Evolutionary conservation across 2,113 vertebrate species (phyloP), one percentile per base, ranked within the genome.

Genomic region (Microtus montanus): DNA sequence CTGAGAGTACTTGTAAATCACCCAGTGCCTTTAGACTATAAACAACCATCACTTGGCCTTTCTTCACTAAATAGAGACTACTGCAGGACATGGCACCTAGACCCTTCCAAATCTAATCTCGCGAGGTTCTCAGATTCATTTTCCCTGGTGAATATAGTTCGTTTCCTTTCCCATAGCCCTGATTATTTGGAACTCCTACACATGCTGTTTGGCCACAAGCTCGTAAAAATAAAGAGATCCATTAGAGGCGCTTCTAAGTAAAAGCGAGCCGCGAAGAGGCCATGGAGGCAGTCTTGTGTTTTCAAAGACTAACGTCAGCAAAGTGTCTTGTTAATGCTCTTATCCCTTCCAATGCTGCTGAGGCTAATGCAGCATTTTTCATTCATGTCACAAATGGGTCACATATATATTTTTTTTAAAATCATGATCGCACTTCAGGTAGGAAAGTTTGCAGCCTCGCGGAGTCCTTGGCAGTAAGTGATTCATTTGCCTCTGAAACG

Each of bases 401-500:
- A 90, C 85, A 88, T 61, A 35, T 93, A 11, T 49, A 84, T 58
- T 84, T 79, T 58, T 22, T 58, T 80, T 5, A 89, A 85, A 75
- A 75, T 79, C 94, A 91, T 0, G 15, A 70, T 79, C 95, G 80
- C 33, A 84, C 70, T 94, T 90, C 49, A 89, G 63, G 74, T 95
- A 91, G 44, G 47, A 28, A 89, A 15, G 44, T 83, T 86, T 90
- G 30, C 4, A 79, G 87, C 41, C 79, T 77, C 26, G 33, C 66
- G 28, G 70, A 75, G 79, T 90, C 88, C 86, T 91, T 90, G 64
- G 58, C 9, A 73, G 30, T 70, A 70, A 92, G 58, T 89, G 89
- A 24, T 94, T 95, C 78, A 88, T 92, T 97, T 95, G 49, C 28
- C 58, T 44, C 83, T 75, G 63, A 79, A 89, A 91, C 26, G 11